phyloP scores from a whole-genome alignment of 2,888 invertebrate genomes.

The Eupithecia dodoneata region DNA sequence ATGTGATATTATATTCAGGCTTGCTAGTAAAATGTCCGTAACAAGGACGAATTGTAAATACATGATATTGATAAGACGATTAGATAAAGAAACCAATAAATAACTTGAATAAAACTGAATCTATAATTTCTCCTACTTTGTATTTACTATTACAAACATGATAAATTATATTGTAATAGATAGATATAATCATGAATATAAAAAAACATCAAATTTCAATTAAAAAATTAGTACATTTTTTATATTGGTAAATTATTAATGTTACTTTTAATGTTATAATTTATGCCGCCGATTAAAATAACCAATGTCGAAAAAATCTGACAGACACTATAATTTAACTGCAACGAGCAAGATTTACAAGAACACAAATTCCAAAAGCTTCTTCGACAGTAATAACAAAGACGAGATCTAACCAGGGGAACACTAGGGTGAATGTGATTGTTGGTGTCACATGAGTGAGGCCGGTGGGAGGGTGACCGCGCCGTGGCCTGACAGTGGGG shows the following conservation, averaged over 20 bases:
- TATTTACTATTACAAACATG: not conserved
- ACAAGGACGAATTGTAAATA: conserved; percentile 41
- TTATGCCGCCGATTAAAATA: not conserved
- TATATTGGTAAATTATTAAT: not conserved
- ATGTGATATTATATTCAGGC: conserved; percentile 60
- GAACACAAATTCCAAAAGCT: not conserved
- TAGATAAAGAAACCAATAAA: conserved; percentile 30
- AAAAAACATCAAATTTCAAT: not conserved
- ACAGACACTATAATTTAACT: conserved; percentile 11
- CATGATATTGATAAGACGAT: conserved; percentile 27
- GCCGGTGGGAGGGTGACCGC: conserved; percentile 78
- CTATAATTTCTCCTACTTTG: conserved; percentile 7
- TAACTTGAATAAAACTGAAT: conserved; percentile 6
- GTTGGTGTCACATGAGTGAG: conserved; percentile 67
- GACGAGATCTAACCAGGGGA: not conserved
- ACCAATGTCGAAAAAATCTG: not conserved
- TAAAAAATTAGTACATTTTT: not conserved
- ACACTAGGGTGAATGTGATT: not conserved
- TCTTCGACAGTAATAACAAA: not conserved
- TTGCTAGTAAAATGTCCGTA: conserved; percentile 34
- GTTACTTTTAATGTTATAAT: not conserved
- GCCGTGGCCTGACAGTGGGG: conserved; percentile 85
- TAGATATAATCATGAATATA: not conserved
- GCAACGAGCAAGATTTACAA: not conserved
- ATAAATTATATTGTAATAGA: not conserved